A percentile compares a stretch with the other conserved stretches of the same genome.
phyloP scores from a whole-genome alignment of 2,888 invertebrate genomes.

The Nemapogon koenigi region DNA sequence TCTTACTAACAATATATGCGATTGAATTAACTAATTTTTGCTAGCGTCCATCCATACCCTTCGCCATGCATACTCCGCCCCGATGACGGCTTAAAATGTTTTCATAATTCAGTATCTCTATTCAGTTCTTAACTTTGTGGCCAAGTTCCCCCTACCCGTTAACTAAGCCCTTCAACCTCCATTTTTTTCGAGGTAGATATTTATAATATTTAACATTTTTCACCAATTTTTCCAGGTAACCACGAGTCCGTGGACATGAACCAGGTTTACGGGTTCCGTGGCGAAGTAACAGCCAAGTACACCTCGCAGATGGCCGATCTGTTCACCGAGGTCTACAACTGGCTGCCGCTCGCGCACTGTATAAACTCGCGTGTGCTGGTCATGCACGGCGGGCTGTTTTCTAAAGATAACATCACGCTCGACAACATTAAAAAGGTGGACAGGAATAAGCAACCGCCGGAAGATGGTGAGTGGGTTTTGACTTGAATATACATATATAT shows the following conservation, averaged over 20 bases:
- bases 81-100: too few relatives aligned
- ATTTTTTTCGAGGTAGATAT: too few relatives aligned
- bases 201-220: too few relatives aligned
- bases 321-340: conserved; percentile 99
- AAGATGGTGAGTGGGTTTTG: conserved; percentile 78
- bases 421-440: conserved; percentile 89
- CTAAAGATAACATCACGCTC: conserved; percentile 90
- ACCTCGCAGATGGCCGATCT: conserved; percentile 94
- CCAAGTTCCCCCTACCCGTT: too few relatives aligned
- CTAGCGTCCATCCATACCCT: too few relatives aligned
- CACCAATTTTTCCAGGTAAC: too few relatives aligned
- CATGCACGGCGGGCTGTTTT: conserved; percentile 98
- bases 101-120: too few relatives aligned
- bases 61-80: too few relatives aligned
- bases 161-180: too few relatives aligned
- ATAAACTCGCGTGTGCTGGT: conserved; percentile 83
- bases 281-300: conserved; percentile 97
- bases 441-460: conserved; percentile 96
- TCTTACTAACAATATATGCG: too few relatives aligned
- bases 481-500: neutral
- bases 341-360: conserved; percentile 95
- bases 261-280: conserved; percentile 99
- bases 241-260: conserved; percentile 99
- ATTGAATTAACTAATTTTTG: too few relatives aligned
- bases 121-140: too few relatives aligned